Evolutionary conservation across 2,113 vertebrate genomes (phyloP).

Genomic region (Nycticryphes semicollaris): DNA sequence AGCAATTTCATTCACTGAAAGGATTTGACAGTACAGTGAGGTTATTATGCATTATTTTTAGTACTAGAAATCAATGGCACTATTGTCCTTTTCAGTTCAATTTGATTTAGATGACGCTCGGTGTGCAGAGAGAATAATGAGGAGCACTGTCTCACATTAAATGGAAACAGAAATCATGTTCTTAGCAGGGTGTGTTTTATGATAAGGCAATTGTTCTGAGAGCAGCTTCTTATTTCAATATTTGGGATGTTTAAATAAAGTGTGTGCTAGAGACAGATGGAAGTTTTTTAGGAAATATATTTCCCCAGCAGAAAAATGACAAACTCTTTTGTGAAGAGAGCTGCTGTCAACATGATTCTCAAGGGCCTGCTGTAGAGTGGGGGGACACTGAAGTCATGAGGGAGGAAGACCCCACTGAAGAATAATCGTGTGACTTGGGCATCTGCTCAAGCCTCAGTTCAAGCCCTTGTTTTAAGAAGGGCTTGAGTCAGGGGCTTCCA

Average conservation of each 20-base stretch:
- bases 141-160: conserved; percentile 29
- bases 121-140: conserved; percentile 52
- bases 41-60: conserved; percentile 68
- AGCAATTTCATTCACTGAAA: conserved; percentile 47
- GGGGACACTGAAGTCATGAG: neutral
- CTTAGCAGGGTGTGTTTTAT: conserved; percentile 53
- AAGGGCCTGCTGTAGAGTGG: neutral
- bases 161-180: conserved; percentile 60
- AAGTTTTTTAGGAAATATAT: neutral
- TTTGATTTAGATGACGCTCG: conserved; percentile 60
- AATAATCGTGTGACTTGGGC: neutral
- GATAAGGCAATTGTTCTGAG: conserved; percentile 18
- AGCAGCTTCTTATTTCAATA: conserved; percentile 53
- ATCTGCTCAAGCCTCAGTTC: neutral
- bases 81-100: conserved; percentile 63
- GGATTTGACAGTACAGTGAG: conserved; percentile 49
- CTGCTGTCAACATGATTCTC: neutral
- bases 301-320: neutral
- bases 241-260: conserved; percentile 57
- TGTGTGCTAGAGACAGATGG: neutral
- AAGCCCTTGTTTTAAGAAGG: neutral
- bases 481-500: neutral
- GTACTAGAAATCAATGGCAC: conserved; percentile 60
- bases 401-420: neutral
- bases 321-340: neutral